A percentile compares a stretch with the other conserved stretches of the same genome.
Evolutionary conservation across 2,797 vertebrate species (phyloP).

Genomic region (Crax fasciolata): DNA sequence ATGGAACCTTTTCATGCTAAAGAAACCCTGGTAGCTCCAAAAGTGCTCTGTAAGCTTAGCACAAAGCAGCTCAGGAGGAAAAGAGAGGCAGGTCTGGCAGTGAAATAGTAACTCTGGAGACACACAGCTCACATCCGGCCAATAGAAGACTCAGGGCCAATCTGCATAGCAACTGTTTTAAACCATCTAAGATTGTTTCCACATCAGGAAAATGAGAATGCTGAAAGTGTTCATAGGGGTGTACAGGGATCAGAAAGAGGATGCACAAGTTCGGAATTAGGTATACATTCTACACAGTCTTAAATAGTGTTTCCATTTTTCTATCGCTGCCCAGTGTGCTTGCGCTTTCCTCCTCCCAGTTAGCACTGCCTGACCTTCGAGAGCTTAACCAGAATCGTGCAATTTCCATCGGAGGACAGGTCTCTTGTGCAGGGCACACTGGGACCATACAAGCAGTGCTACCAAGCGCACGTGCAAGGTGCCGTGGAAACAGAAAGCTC

Average conservation of each 20-base stretch:
- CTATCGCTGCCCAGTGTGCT: rapidly evolving
- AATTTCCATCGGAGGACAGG: neutral
- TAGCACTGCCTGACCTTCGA: neutral
- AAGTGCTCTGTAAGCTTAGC: neutral
- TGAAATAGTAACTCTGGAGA: neutral
- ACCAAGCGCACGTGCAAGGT: neutral
- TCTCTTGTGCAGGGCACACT: rapidly evolving
- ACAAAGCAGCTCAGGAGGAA: neutral
- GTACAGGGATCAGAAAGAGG: neutral
- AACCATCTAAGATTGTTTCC: neutral
- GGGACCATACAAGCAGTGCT: rapidly evolving
- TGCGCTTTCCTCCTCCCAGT: neutral
- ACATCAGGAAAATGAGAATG: rapidly evolving
- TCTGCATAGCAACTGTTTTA: rapidly evolving
- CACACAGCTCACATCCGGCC: neutral
- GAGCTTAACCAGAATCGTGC: neutral
- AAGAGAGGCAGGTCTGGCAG: neutral
- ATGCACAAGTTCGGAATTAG: neutral
- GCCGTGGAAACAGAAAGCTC: conserved; percentile 17
- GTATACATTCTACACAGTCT: neutral
- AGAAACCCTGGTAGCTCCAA: neutral
- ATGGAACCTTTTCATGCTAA: rapidly evolving
- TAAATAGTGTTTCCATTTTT: neutral
- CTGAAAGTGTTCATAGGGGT: rapidly evolving
- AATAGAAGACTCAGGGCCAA: neutral